Base-by-base conservation (phyloP, 2,888 invertebrate species). In the Priapulus caudatus region DNA sequence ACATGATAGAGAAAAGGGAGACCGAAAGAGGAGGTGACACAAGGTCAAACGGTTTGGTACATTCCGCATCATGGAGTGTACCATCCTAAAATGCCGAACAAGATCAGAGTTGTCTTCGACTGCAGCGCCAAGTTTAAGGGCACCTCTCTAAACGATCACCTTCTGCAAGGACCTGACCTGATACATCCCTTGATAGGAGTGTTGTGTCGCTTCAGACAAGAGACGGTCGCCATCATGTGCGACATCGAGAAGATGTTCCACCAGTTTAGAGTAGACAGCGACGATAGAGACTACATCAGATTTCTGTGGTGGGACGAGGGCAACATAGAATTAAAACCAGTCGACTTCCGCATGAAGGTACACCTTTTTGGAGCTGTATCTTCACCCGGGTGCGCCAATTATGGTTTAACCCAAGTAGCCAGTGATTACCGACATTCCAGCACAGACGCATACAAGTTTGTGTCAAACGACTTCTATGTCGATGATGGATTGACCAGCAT, bases 241-340 rank as follows among this genome's bases (percentile, higher is more conserved):
- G 56, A 58, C 44, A 50, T 59, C n/a, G 55, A 58, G 43, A 20
- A 23, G 2, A 59, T 59, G 55, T 58, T 56, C 48, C 51, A 55
- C 16, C 50, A 53, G 20, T 51, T 57, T 18, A n/a, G 4, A 1
- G 56, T 59, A 1, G n/a, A 33, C 10, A 15, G 3, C 15, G n/a
- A 22, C 4, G 54, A 58, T 23, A 33, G 33, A 33, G n/a, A 33
- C n/a, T 33, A 10, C 33, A 5, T 33, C n/a, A 33, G 33, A n/a
- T 33, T 33, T n/a, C 33, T 33, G n/a, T 33, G 33, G 33, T n/a
- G 33, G 33, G 10, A 33, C 5, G 33, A 33, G 5, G 33, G 33
- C 5, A 33, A 33, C 33, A 33, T n/a, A n/a, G n/a, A 5, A 33
- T 10, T 10, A 33, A n/a, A 33, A n/a, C 33, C 33, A 33, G n/a